These are phyloP conservation scores for Leptosomus discolor DNA, from an alignment of 2,113 vertebrate genomes.

Conservation along the genomic window DNA sequence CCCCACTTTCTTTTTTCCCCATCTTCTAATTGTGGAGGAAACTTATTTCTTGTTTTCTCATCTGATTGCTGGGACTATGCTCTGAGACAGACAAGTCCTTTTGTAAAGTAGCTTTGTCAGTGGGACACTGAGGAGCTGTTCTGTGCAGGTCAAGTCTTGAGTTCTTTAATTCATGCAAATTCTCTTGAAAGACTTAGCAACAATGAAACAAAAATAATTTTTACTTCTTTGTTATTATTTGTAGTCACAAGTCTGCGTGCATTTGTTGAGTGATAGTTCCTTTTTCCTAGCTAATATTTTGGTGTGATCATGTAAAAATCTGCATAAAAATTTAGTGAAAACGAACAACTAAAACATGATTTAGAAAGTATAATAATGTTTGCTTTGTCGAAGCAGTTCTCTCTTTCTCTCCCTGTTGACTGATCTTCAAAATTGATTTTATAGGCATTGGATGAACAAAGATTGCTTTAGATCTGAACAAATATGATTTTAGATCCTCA, in stretches of 20 bases:
- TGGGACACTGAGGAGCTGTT: background rate
- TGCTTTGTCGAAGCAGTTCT: background rate
- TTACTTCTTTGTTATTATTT: background rate
- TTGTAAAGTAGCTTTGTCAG: background rate
- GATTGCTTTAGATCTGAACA: background rate
- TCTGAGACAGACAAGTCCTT: background rate
- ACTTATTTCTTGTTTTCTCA: background rate
- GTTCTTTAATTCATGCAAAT: background rate
- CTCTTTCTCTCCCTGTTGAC: background rate
- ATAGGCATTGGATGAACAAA: background rate
- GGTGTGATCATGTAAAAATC: background rate
- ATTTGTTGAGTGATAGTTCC: background rate
- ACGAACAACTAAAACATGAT: background rate
- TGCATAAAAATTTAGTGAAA: background rate
- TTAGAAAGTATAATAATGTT: background rate
- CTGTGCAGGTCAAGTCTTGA: fast-evolving
- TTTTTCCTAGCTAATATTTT: background rate
- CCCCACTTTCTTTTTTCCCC: background rate
- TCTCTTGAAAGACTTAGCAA: background rate
- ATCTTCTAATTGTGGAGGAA: background rate
- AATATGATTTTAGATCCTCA: background rate
- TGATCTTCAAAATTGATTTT: background rate
- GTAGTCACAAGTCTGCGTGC: background rate
- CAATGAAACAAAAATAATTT: background rate
- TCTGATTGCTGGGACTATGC: background rate